phyloP scores from a whole-genome alignment of 2,888 invertebrate genomes.

The Mythimna lalbum region DNA sequence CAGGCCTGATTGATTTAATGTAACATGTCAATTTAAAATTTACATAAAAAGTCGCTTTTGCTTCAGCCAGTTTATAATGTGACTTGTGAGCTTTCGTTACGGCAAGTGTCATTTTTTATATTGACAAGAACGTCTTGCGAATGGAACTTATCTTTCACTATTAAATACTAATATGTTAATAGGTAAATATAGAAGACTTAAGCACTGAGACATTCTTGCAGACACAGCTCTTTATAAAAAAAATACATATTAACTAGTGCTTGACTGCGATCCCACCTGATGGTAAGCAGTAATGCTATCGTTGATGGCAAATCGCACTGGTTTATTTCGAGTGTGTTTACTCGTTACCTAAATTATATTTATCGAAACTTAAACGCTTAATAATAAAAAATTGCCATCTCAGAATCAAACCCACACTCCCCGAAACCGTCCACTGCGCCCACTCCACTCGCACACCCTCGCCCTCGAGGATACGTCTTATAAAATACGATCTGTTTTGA shows the following conservation, averaged over 20 bases:
- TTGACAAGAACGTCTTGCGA: not conserved
- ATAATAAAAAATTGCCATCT: not conserved
- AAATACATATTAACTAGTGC: too few species aligned
- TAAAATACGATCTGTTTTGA: constrained; percentile 91
- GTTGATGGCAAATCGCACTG: too few species aligned
- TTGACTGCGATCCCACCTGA: too few species aligned
- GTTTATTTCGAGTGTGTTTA: too few species aligned
- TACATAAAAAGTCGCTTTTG: constrained; percentile 30
- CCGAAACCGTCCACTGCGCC: constrained; percentile 41
- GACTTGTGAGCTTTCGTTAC: constrained; percentile 21
- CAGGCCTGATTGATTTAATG: constrained; percentile 51
- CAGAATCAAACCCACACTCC: constrained; percentile 75
- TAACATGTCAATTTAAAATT: constrained; percentile 51
- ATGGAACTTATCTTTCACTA: not conserved
- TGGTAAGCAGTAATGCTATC: too few species aligned
- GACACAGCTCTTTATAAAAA: too few species aligned
- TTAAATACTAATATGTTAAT: not conserved
- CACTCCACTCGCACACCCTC: constrained; percentile 76
- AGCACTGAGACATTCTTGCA: too few species aligned
- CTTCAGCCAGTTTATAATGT: constrained; percentile 20
- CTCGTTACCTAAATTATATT: too few species aligned
- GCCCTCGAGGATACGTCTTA: constrained; percentile 88
- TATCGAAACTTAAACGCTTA: too few species aligned
- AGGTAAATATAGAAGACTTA: not conserved
- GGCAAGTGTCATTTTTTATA: constrained; percentile 6